These are phyloP conservation scores for Tachysurus vachellii DNA, from an alignment of 2,113 vertebrate species.

Conservation along the genomic window DNA sequence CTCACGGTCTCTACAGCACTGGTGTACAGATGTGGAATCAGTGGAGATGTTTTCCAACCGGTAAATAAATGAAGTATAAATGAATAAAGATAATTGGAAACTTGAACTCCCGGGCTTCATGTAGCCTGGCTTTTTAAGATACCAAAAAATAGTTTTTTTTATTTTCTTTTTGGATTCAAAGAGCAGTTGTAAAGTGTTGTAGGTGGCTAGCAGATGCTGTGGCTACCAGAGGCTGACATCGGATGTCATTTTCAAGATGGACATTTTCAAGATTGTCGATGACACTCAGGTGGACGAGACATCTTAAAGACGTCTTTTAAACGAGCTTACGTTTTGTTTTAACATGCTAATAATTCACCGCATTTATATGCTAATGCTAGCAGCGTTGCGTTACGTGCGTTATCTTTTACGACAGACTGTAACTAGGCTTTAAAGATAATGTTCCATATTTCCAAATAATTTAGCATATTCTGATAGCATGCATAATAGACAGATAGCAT, in stretches of 20 bases:
- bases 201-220: no score
- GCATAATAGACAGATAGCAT: neutral
- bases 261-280: no score
- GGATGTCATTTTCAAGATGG: no score
- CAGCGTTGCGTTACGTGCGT: no score
- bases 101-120: neutral
- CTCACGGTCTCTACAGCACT: neutral
- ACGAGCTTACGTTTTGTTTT: no score
- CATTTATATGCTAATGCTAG: no score
- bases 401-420: no score
- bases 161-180: neutral
- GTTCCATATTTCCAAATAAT: neutral
- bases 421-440: no score
- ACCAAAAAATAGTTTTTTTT: neutral
- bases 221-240: no score
- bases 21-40: conserved; percentile 23
- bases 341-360: no score
- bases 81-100: neutral
- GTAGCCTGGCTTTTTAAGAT: neutral
- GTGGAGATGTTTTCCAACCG: neutral
- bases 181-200: neutral
- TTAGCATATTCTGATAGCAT: neutral
- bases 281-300: no score
- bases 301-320: no score
- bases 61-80: neutral